Evolutionary conservation across 1,140 invertebrate genomes (phyloP).

Genomic region (Magallana gigas): DNA sequence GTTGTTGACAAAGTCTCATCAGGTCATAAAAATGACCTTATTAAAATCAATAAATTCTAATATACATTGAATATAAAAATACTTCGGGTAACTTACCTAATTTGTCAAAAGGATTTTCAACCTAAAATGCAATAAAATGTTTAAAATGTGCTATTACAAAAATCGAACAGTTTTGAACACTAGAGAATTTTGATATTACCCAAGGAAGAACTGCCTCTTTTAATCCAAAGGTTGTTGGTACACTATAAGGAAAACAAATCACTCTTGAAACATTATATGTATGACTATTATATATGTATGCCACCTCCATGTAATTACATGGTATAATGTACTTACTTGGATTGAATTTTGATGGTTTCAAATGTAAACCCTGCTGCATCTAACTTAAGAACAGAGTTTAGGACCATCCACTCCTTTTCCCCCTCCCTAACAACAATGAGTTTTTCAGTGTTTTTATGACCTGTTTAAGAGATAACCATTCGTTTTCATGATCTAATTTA

Average conservation of each 20-base stretch:
- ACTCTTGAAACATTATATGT: not conserved
- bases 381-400: not conserved
- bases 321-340: not conserved
- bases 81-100: not conserved
- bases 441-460: not conserved
- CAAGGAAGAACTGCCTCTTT: not conserved
- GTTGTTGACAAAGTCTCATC: too few relatives aligned
- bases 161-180: not conserved
- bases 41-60: too few relatives aligned
- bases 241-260: not conserved
- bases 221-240: not conserved
- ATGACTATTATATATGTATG: not conserved
- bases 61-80: too few relatives aligned
- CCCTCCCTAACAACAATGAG: not conserved
- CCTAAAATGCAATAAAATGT: not conserved
- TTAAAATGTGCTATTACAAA: not conserved
- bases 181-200: not conserved
- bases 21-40: too few relatives aligned
- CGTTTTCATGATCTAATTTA: too few relatives aligned
- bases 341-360: not conserved
- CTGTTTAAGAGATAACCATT: not conserved
- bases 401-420: not conserved
- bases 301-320: too few relatives aligned
- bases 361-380: conserved; percentile 18
- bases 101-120: not conserved